Evolutionary conservation across 2,888 invertebrate genomes (phyloP).

Genomic region (Teleogryllus oceanicus): DNA sequence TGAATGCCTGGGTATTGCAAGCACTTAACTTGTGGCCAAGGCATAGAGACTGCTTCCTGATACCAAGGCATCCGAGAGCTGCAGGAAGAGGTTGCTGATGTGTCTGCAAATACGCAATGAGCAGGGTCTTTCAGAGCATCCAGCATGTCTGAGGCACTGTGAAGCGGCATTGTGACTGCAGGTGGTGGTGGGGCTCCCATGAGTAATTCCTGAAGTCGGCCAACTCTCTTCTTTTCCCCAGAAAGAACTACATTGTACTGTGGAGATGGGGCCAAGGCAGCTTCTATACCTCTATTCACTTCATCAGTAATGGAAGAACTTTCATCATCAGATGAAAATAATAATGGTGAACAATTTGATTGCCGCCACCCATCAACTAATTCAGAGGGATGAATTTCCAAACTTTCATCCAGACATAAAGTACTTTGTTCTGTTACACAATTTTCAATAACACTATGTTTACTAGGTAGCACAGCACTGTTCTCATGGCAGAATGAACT

Average conservation of each 20-base stretch:
- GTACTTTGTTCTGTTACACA: too few species aligned
- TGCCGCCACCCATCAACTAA: too few species aligned
- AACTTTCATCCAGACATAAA: too few species aligned
- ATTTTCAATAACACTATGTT: too few species aligned
- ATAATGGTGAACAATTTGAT: conserved; percentile 1
- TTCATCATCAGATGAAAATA: neutral
- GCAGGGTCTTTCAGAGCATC: neutral
- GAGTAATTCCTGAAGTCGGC: conserved; percentile 12
- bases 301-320: neutral
- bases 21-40: conserved; percentile 2
- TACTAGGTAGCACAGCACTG: too few species aligned
- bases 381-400: too few species aligned
- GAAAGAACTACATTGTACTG: neutral
- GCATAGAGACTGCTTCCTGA: neutral
- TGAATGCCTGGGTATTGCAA: neutral
- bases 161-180: neutral
- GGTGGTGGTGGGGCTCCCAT: conserved; percentile 12
- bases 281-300: neutral
- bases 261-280: neutral
- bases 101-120: neutral
- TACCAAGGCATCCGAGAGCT: neutral
- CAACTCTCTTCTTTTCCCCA: neutral
- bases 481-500: too few species aligned
- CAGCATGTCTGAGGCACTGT: neutral
- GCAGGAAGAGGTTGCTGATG: neutral